Base-by-base conservation (phyloP, 2,113 vertebrate genomes). In the Regulus satrapa region DNA sequence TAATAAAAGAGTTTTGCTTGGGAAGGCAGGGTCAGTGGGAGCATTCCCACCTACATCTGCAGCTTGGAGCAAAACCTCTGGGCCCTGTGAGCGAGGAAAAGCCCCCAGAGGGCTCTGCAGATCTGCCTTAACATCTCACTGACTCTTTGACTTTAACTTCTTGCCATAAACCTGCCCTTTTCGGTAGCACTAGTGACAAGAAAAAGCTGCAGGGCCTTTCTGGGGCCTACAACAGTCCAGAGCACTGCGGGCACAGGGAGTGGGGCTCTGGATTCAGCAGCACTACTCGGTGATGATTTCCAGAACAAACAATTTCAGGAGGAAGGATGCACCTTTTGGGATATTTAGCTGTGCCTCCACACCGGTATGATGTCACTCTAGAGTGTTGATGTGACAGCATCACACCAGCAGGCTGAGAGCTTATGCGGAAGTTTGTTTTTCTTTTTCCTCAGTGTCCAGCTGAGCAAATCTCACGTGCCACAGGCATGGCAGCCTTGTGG, bases 221-320 rank as follows among this genome's bases (percentile, higher is more conserved):
- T 0, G 2, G 25, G 19, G 29, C 12, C n/a, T n/a, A 24, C 14
- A 32, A 45, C 10, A 56, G 1, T 14, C 32, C 40, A 7, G 5
- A 46, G n/a, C 24, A 25, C 15, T 5, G 3, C 5, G 32, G 32
- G 51, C 29, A 18, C 18, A 55, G n/a, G 10, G 24, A 18, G 10
- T 36, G 31, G 6, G 7, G 6, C 2, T 69, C 5, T 84, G n/a
- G n/a, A n/a, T n/a, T n/a, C n/a, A n/a, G n/a, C n/a, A n/a, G n/a
- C n/a, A n/a, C n/a, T n/a, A n/a, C n/a, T n/a, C n/a, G n/a, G n/a
- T n/a, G n/a, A n/a, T n/a, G n/a, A n/a, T 7, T 36, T 21, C 18
- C 86, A 54, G 20, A 73, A 20, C 5, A 40, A 45, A 8, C 2
- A 28, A 5, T 31, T 56, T 34, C 16, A 43, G 31, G 29, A 3